A percentile compares a stretch with the other conserved stretches of the same genome.
Conservation (phyloP, 1,140 invertebrate genomes). For the Drosophila repletoides region DNA sequence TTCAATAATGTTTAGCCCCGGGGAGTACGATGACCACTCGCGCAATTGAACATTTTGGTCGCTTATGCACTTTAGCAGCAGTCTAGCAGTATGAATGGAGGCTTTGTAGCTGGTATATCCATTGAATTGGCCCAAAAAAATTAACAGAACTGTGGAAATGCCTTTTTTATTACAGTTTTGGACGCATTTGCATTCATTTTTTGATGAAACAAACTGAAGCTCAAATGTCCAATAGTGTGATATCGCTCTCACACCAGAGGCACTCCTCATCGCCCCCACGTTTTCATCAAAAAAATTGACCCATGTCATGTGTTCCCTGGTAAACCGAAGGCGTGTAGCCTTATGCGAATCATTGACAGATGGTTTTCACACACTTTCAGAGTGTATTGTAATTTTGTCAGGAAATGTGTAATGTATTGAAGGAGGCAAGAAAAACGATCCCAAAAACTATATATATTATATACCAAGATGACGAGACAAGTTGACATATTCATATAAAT, state of each 20-base stretch:
- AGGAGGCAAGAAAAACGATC: too few species aligned
- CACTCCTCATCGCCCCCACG: neutral
- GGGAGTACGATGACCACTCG: neutral
- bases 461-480: too few species aligned
- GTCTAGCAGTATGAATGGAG: neutral
- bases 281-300: conserved; percentile 13
- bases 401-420: too few species aligned
- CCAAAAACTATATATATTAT: too few species aligned
- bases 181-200: neutral
- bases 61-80: neutral
- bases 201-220: neutral
- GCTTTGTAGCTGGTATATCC: neutral
- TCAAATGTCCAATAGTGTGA: neutral
- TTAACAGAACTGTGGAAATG: neutral
- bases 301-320: neutral
- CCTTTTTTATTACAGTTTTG: neutral
- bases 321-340: neutral
- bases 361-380: too few species aligned
- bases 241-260: conserved; percentile 1
- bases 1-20: neutral
- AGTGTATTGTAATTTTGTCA: too few species aligned
- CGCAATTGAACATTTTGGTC: conserved; percentile 1
- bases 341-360: neutral
- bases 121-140: neutral
- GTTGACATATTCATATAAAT: too few species aligned